Percentiles rank a stretch among this genome's conserved stretches.
Evolutionary conservation across 2,888 invertebrate species (phyloP).

Genomic region (Willowsia nigromaculata): DNA sequence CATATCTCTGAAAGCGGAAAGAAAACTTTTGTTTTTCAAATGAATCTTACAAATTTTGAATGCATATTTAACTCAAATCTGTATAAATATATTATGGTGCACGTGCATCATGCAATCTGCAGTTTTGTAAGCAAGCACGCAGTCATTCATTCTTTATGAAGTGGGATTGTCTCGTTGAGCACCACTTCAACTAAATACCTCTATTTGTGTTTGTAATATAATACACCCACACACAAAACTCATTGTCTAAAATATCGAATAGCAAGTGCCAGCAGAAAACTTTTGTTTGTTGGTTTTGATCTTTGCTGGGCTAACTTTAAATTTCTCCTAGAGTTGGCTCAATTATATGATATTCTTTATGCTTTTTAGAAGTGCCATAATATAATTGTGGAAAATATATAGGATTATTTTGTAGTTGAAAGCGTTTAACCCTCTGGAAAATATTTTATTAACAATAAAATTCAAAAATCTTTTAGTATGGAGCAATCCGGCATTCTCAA

Average conservation of each 20-base stretch:
- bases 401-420: too few relatives aligned
- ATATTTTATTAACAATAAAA: too few relatives aligned
- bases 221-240: not conserved
- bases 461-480: too few relatives aligned
- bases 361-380: too few relatives aligned
- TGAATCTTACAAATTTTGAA: not conserved
- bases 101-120: not conserved
- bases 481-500: too few relatives aligned
- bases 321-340: not conserved
- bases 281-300: not conserved
- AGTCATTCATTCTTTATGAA: slow-evolving; percentile 41
- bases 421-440: too few relatives aligned
- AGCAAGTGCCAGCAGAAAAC: slow-evolving; percentile 20
- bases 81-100: not conserved
- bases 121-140: not conserved
- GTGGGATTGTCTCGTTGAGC: not conserved
- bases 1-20: too few relatives aligned
- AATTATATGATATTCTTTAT: too few relatives aligned
- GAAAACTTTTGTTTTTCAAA: slow-evolving; percentile 18
- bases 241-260: too few relatives aligned
- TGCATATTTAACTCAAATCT: not conserved
- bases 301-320: not conserved
- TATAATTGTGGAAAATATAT: too few relatives aligned
- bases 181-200: not conserved
- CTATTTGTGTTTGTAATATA: not conserved